phyloP scores from a whole-genome alignment of 1,140 invertebrate genomes.

The Pantala flavescens region DNA sequence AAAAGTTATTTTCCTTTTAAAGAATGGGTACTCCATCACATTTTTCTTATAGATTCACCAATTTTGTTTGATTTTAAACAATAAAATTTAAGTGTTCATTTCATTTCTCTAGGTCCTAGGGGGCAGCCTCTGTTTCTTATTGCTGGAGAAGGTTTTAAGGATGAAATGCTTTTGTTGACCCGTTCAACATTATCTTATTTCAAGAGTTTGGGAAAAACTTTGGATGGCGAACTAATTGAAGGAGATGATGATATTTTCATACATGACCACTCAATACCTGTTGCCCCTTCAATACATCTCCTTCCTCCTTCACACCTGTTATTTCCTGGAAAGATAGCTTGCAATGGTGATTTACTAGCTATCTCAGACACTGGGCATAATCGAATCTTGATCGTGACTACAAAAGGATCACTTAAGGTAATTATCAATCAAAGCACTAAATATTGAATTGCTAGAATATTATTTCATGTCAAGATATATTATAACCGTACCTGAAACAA shows the following conservation, averaged over 20 bases:
- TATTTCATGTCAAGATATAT: no score
- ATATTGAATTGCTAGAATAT: no score
- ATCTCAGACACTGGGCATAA: constrained; percentile 67
- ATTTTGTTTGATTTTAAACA: no score
- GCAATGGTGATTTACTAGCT: constrained; percentile 40
- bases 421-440: constrained; percentile 12
- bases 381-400: constrained; percentile 51
- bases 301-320: constrained; percentile 33
- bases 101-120: constrained; percentile 50
- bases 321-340: constrained; percentile 55
- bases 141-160: constrained; percentile 73
- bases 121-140: constrained; percentile 61
- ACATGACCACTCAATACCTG: constrained; percentile 37
- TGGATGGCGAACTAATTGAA: no score
- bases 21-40: no score
- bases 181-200: constrained; percentile 54
- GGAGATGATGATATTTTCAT: constrained; percentile 32
- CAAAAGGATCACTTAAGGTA: constrained; percentile 51
- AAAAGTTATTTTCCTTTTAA: no score
- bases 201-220: constrained; percentile 29
- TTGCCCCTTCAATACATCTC: constrained; percentile 8
- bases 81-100: no score
- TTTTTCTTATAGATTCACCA: no score
- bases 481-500: no score
- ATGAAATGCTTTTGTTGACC: constrained; percentile 56